Conservation (phyloP, 1,140 invertebrate genomes). For the Drosophila nasuta region DNA sequence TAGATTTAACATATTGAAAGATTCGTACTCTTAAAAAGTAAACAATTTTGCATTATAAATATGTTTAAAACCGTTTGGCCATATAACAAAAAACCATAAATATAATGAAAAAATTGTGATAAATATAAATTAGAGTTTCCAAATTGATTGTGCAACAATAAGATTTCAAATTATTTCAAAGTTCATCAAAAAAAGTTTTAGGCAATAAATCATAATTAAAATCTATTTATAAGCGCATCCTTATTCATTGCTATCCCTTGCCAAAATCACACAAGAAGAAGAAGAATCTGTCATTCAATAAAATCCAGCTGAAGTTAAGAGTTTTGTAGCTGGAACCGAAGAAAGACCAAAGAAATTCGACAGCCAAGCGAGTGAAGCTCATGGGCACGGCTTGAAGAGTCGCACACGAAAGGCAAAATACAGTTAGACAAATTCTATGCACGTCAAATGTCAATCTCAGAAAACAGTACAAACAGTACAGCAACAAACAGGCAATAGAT, state of each 20-base stretch:
- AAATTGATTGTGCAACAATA: too few species aligned
- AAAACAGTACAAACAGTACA: conserved; percentile 43
- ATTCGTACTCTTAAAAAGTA: too few species aligned
- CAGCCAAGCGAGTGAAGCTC: conserved; percentile 21
- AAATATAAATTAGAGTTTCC: too few species aligned
- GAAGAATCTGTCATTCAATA: not conserved
- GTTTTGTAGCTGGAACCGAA: not conserved
- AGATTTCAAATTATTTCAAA: too few species aligned
- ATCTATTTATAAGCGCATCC: conserved; percentile 1
- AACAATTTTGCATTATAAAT: too few species aligned
- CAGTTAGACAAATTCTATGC: conserved; percentile 82
- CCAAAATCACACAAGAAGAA: not conserved
- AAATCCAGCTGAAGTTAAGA: not conserved
- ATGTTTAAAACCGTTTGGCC: too few species aligned
- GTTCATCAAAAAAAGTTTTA: too few species aligned
- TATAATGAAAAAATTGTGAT: too few species aligned
- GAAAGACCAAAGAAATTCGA: conserved; percentile 16
- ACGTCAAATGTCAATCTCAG: conserved; percentile 79
- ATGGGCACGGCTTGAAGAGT: conserved; percentile 30
- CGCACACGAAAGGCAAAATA: conserved; percentile 62
- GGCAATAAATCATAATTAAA: conserved; percentile 3
- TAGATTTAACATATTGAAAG: too few species aligned
- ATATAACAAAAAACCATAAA: too few species aligned
- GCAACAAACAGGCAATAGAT: conserved; percentile 27
- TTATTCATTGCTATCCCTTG: not conserved